Evolutionary conservation across 2,113 vertebrate genomes (phyloP).

Genomic region (Oncorhynchus kisutch): DNA sequence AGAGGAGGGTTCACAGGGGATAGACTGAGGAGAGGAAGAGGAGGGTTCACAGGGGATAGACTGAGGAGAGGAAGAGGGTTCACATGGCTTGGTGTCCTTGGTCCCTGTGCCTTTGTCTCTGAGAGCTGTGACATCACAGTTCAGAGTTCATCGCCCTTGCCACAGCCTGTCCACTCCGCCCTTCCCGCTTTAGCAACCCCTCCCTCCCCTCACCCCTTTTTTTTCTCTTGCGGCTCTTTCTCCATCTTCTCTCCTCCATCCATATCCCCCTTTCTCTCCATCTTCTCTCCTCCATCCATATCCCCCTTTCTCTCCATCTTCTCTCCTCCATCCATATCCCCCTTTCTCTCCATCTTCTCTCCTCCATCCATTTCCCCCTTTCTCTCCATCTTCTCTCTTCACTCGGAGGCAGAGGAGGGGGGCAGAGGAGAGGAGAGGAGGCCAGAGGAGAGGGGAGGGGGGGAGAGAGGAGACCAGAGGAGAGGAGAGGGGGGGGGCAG

Average conservation of each 20-base stretch:
- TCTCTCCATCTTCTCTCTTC: constrained; percentile 2
- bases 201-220: neutral
- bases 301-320: too few relatives aligned
- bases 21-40: too few relatives aligned
- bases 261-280: constrained; percentile 3
- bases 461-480: too few relatives aligned
- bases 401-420: neutral
- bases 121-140: constrained; percentile 39
- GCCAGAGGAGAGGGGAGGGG: too few relatives aligned
- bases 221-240: neutral
- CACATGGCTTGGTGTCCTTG: neutral
- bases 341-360: too few relatives aligned
- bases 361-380: constrained; percentile 8
- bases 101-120: constrained; percentile 19
- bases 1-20: neutral
- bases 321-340: too few relatives aligned
- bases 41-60: too few relatives aligned
- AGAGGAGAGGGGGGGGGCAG: neutral
- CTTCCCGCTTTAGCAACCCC: constrained; percentile 17
- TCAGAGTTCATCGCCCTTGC: constrained; percentile 45
- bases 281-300: too few relatives aligned
- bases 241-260: constrained; percentile 21
- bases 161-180: constrained; percentile 36
- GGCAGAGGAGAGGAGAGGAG: neutral
- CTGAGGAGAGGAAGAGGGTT: neutral